Evolutionary conservation across 2,888 invertebrate species (phyloP), one percentile per base, ranked within the genome.

Genomic region (Lasioglossum calceatum): DNA sequence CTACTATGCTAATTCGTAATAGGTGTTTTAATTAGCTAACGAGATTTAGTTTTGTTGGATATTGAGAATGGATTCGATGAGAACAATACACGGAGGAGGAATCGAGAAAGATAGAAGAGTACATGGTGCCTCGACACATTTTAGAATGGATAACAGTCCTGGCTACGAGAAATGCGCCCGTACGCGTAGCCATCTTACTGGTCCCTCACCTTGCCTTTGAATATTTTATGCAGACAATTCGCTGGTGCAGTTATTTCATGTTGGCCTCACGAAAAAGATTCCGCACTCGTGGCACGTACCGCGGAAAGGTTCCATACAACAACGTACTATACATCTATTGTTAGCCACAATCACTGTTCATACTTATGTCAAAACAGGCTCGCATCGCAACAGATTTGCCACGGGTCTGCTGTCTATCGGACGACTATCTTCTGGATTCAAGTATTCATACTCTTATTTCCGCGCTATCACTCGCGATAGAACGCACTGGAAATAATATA

Each of bases 201-300:
- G 88, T 85, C 89, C 91, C 88, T 88, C 90, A 86, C 90, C 89
- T 92, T 87, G 77, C 89, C 92, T 90, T 90, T 94, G 95, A 94
- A 95, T 94, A 94, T 94, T 95, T 94, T 93, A 94, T 94, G 91
- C 92, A 92, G 94, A 94, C 94, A 94, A 94, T 94, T 94, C 94
- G 92, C 93, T 90, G 91, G 91, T 93, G 94, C 93, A 94, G 94
- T 94, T 94, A 94, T 93, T 94, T 94, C 92, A 92, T 92, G 92
- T 91, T 90, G 89, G 90, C 90, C 88, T 85, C 86, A 85, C 88
- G 90, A 92, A 93, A 92, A 91, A 91, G 92, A 93, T 93, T 93
- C 88, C 84, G 84, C 88, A 95, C 92, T 93, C 94, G 80, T 76
- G 87, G 92, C 94, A 94, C 94, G 94, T 94, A 91, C 79, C 87